phyloP scores from a whole-genome alignment of 2,797 vertebrate genomes.

The Diplodus sargus region DNA sequence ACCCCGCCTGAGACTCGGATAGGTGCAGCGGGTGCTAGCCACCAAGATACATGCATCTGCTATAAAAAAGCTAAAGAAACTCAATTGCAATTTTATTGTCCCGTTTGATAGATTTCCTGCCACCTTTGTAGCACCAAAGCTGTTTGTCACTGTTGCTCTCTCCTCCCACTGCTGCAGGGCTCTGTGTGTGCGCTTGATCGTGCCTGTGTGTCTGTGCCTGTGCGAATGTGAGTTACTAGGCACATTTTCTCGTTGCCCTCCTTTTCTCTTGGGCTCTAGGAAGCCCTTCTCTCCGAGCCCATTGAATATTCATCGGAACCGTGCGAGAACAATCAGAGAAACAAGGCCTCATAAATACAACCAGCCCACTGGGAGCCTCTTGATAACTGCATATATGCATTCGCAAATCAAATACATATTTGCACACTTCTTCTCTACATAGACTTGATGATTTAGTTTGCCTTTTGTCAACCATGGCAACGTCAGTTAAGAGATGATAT shows the following conservation, averaged over 20 bases:
- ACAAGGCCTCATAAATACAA: conserved; percentile 81
- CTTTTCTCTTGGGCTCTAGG: conserved; percentile 71
- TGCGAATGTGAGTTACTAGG: conserved; percentile 62
- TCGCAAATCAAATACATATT: conserved; percentile 65
- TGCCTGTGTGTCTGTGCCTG: conserved; percentile 35
- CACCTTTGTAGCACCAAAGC: conserved; percentile 96
- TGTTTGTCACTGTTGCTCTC: conserved; percentile 99
- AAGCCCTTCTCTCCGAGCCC: conserved; percentile 71
- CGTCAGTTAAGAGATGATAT: conserved; percentile 9
- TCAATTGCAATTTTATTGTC: conserved; percentile 99
- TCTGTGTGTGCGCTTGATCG: conserved; percentile 46
- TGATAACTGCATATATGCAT: conserved; percentile 70
- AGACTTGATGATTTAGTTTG: conserved; percentile 38
- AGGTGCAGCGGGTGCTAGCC: conserved; percentile 86
- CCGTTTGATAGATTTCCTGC: conserved; percentile 99
- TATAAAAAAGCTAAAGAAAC: conserved; percentile 99
- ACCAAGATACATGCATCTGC: conserved; percentile 95
- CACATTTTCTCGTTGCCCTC: conserved; percentile 73
- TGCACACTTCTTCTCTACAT: conserved; percentile 41
- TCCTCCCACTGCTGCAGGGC: conserved; percentile 90
- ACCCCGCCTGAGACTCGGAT: conserved; percentile 80
- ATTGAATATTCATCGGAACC: conserved; percentile 84
- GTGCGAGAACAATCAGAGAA: conserved; percentile 76
- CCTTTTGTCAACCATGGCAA: conserved; percentile 10
- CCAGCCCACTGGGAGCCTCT: conserved; percentile 73